These are phyloP conservation scores for Monoplex corrugatus DNA, from an alignment of 2,888 invertebrate genomes.

Conservation along the genomic window DNA sequence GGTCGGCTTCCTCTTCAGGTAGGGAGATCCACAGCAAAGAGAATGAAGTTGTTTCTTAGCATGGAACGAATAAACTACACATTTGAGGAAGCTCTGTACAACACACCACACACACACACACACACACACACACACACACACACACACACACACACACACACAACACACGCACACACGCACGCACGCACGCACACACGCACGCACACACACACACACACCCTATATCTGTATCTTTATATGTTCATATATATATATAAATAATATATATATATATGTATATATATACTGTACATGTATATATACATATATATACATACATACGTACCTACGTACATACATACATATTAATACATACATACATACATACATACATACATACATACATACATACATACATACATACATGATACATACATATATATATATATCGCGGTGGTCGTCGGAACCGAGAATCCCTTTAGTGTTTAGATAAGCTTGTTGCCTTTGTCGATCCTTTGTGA, in stretches of 20 bases:
- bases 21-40: no score
- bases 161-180: constrained; percentile 32
- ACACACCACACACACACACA: no score
- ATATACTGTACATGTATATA: background rate
- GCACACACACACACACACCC: constrained; percentile 36
- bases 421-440: background rate
- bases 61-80: no score
- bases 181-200: constrained; percentile 40
- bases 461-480: background rate
- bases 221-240: background rate
- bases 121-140: no score
- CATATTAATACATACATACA: background rate
- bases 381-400: no score
- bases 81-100: no score
- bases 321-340: background rate
- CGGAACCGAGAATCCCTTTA: background rate
- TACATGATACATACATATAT: no score
- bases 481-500: background rate
- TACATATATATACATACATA: background rate
- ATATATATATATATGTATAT: background rate
- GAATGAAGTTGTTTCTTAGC: no score
- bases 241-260: background rate
- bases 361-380: no score
- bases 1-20: no score
- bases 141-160: constrained; percentile 35